phyloP scores from a whole-genome alignment of 2,113 vertebrate species.

The Limanda limanda region DNA sequence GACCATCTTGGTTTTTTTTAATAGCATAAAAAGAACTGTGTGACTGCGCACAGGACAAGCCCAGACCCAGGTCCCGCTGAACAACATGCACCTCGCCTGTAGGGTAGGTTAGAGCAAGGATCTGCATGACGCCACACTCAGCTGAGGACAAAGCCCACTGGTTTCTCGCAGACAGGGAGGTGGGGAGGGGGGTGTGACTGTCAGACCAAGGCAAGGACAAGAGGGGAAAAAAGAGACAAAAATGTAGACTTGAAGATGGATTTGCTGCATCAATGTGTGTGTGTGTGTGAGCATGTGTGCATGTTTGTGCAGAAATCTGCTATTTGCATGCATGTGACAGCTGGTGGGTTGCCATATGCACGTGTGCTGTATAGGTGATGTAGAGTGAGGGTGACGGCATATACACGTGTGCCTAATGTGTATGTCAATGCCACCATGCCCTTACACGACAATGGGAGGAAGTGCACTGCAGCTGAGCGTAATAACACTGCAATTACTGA shows the following conservation, averaged over 20 bases:
- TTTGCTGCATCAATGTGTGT: slow-evolving; percentile 43
- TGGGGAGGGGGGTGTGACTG: slow-evolving; percentile 44
- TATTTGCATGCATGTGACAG: slow-evolving; percentile 43
- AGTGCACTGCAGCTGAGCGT: slow-evolving; percentile 28
- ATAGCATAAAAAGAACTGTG: slow-evolving; percentile 15
- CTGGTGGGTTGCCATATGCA: slow-evolving; percentile 46
- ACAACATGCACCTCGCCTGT: slow-evolving; percentile 60
- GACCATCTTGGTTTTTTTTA: background rate
- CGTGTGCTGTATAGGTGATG: slow-evolving; percentile 44
- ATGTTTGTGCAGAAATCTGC: slow-evolving; percentile 17
- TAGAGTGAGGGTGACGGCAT: slow-evolving; percentile 32
- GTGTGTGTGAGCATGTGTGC: background rate
- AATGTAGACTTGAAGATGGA: slow-evolving; percentile 34
- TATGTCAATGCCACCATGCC: slow-evolving; percentile 50
- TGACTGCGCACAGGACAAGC: slow-evolving; percentile 44
- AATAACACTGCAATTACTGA: slow-evolving; percentile 30
- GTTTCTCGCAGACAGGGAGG: slow-evolving; percentile 71
- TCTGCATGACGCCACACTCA: slow-evolving; percentile 77
- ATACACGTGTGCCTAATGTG: slow-evolving; percentile 52
- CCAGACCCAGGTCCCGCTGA: slow-evolving; percentile 46
- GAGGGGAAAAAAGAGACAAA: slow-evolving; percentile 14
- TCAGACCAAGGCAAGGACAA: slow-evolving; percentile 56
- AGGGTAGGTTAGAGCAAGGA: slow-evolving; percentile 62
- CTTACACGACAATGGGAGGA: slow-evolving; percentile 54
- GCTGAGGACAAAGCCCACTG: slow-evolving; percentile 81